Evolutionary conservation across 2,113 vertebrate species (phyloP), one percentile per base, ranked within the genome.

Genomic region (Orcinus orca): DNA sequence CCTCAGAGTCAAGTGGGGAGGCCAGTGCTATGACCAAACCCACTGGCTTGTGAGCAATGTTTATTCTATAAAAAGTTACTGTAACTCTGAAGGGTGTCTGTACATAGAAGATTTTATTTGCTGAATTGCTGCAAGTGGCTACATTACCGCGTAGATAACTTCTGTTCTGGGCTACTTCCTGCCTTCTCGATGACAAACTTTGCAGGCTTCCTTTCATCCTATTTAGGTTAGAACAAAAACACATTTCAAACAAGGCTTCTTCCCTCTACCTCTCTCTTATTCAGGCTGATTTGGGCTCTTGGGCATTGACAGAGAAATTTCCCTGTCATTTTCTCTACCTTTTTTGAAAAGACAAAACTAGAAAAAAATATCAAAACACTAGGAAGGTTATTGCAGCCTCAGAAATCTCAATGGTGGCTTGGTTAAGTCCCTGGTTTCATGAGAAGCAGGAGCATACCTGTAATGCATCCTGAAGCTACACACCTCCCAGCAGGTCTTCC

Each of bases 381-480:
- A 73, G 33, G 67, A 41, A 21, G 60, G 38, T 63, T 93, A 94
- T 0, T 86, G 44, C 3, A 55, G 33, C 18, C 25, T 41, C 20
- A 67, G 90, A 93, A 97, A 94, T 83, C 94, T 73, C 94, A 21
- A 15, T 74, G n/a, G 80, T 77, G 62, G n/a, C 31, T 90, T 67
- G 38, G 53, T 83, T 38, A 79, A 79, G 50, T 29, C 87, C 1
- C 13, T 6, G 1, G 29, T 15, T 71, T 20, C 41, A 23, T 70
- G 85, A 15, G 31, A 95, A 93, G 6, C 29, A 6, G 23, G 36
- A 85, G 63, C 14, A 6, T 60, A 74, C 44, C 58, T 83, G 29
- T 11, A 44, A 62, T 0, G 62, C 44, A 15, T n/a, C 20, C 47
- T 23, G 50, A 97, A 97, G 85, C 55, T 90, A 50, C 23, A 55